Conservation (phyloP, 2,113 vertebrate genomes). For the Tupaia chinensis region DNA sequence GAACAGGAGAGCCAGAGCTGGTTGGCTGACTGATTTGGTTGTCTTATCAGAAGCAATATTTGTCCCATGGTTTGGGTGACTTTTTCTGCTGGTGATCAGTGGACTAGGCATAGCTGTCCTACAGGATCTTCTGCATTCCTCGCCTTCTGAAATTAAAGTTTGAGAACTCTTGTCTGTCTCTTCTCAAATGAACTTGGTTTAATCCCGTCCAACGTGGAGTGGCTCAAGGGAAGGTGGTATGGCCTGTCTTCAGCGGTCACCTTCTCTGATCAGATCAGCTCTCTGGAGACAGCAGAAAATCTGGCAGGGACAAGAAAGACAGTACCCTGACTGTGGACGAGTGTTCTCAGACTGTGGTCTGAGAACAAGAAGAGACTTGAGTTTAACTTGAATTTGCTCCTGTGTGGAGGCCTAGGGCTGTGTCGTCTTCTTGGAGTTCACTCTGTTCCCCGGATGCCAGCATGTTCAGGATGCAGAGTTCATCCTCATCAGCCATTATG, state of each 20-base stretch:
- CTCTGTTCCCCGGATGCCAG: no score
- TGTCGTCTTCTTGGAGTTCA: no score
- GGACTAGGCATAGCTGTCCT: not conserved
- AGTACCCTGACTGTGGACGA: no score
- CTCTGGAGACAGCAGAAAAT: not conserved
- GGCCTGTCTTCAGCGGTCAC: not conserved
- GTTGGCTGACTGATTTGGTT: not conserved
- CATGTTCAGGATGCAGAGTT: no score
- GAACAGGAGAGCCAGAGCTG: no score
- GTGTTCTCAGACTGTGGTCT: not conserved
- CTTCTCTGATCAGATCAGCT: not conserved
- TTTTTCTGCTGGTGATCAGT: not conserved
- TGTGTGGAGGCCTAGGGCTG: no score
- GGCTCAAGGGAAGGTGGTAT: not conserved
- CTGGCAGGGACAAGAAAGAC: not conserved
- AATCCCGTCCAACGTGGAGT: not conserved
- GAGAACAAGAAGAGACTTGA: not conserved
- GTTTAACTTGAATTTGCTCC: not conserved
- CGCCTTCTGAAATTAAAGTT: not conserved
- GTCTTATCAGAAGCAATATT: constrained; percentile 19
- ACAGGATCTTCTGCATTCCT: not conserved
- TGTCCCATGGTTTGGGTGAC: not conserved
- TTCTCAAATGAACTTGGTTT: not conserved
- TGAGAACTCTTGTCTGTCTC: not conserved
- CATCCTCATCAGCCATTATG: no score